Base-by-base conservation (phyloP, 2,113 vertebrate genomes). In the Cottus gobio region DNA sequence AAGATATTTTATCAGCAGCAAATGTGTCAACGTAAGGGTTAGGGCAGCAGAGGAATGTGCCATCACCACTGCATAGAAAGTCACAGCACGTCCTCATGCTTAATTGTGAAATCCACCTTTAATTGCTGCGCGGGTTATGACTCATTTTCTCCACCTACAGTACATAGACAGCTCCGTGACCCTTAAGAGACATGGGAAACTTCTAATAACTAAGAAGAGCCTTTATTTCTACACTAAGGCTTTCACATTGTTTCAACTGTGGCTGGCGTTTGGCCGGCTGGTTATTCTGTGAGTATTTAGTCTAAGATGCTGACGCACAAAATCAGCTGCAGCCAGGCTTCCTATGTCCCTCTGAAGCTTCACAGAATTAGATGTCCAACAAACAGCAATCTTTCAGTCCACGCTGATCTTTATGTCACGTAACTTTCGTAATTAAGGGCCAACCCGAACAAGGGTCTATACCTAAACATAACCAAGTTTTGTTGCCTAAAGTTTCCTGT, bases 121-220 rank as follows among this genome's bases (percentile, higher is more conserved):
- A 78, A 71, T 80, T 72, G 54, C 16, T 2, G 3, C 8, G 7
- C 18, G 10, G 8, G 6, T 69, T 48, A 10, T 1, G 12, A 34
- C 30, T 63, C 52, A 46, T 36, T 57, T 61, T 28, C 50, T 60
- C 56, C 22, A 46, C 58, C 37, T 65, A 16, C 10, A 39, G 39
- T 60, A 37, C 6, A 75, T 77, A 77, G 34, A 77, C 26, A 62
- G 58, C 50, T 48, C 30, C 18, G 57, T 39, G 50, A 52, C 48
- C 82, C 9, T 2, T 10, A 36, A 64, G 18, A 39, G 48, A 11
- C 56, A 2, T 9, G 11, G 18, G 3, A 63, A 67, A 48, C 61
- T 54, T 48, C 18, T 37, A 57, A 36, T 66, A 79, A 60, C 7
- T 61, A 48, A 26, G 20, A 61, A 52, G 36, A 36, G 44, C 42